Evolutionary conservation across 2,113 vertebrate genomes (phyloP), one percentile per base, ranked within the genome.

Genomic region (Laticauda laticaudata): DNA sequence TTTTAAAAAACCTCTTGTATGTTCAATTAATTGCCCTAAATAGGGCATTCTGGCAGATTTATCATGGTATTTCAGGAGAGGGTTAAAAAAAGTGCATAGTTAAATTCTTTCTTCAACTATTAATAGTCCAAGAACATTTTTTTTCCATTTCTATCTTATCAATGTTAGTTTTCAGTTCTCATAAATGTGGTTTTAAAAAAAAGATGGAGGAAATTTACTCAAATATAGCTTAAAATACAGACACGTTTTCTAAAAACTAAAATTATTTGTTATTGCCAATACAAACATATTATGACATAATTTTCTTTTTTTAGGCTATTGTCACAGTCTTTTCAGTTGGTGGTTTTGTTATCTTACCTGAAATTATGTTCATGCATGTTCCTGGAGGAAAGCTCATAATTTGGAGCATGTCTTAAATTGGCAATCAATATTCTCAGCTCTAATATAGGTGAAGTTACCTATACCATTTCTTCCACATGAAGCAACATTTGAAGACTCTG

Each of bases 221-320:
- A 26, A 39, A 23, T 9, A 1, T 86, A 15, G 8, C 14, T 87
- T 2, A 69, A 90, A 87, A 75, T 92, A 26, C 12, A 91, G 92
- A 81, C 3, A 1, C 7, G 14, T 21, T 43, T 81, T 43, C 34
- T 81, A 81, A 81, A 81, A 81, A 81, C 20, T 43, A 20, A 20
- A 81, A 81, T 21, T 81, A 39, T 81, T 81, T 43, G 18, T 81
- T 81, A 81, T 81, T 10, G 75, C 23, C 39, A 24, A 64, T 15
- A 24, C 10, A 86, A 87, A 43, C 55, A 69, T 94, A 93, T 86
- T 39, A 94, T 54, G 95, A 92, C 86, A 8, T 6, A 15, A 6
- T 81, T 6, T 64, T 89, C 24, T 94, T 91, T 57, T 87, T 54
- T 94, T 26, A 89, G 81, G 93, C 51, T 8, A 48, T 48, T 87